Conservation (phyloP, 2,113 vertebrate genomes). For the Phycodurus eques region DNA sequence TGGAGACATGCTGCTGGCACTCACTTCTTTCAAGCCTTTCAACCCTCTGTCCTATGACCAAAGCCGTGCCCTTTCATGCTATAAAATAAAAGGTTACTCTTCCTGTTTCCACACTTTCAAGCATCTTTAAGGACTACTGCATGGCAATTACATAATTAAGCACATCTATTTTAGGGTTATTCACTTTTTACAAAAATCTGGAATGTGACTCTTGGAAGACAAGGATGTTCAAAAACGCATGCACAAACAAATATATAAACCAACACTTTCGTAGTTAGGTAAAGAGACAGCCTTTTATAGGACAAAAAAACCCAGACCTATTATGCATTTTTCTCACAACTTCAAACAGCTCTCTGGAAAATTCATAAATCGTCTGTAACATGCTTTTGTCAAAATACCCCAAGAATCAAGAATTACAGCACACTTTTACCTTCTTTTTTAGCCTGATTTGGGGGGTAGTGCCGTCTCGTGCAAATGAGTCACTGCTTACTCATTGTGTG, state of each 20-base stretch:
- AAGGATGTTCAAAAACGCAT: background rate
- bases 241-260: background rate
- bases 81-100: background rate
- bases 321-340: no score
- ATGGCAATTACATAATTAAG: background rate
- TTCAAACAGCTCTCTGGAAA: no score
- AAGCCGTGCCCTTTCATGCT: slow-evolving; percentile 12
- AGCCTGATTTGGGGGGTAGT: no score
- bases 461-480: no score
- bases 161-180: background rate
- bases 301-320: no score
- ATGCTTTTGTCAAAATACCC: no score
- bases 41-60: slow-evolving; percentile 9
- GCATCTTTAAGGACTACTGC: background rate
- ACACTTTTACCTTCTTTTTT: no score
- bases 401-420: no score
- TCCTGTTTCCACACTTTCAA: background rate
- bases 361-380: no score
- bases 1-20: slow-evolving; percentile 47
- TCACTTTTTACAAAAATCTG: background rate
- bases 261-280: no score
- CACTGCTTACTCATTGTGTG: no score
- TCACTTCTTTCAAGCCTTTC: slow-evolving; percentile 24
- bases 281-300: no score
- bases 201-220: background rate